Evolutionary conservation across 2,888 invertebrate species (phyloP).

Genomic region (Phalangium opilio): DNA sequence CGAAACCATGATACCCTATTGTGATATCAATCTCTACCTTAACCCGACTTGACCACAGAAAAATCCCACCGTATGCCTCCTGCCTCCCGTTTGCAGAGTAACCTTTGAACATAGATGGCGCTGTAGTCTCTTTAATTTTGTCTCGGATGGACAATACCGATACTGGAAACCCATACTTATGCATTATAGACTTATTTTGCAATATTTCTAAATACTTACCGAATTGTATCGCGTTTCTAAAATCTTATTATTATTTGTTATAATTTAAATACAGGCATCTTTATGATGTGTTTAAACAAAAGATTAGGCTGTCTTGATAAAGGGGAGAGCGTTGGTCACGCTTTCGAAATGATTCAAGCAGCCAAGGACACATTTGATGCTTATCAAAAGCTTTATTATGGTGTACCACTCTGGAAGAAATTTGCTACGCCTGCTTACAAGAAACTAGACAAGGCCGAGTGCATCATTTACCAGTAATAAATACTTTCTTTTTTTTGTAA

Average conservation of each 20-base stretch:
- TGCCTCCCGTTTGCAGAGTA: too few relatives aligned
- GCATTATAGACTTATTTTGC: too few relatives aligned
- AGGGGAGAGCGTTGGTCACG: slow-evolving; percentile 18
- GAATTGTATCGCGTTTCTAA: too few relatives aligned
- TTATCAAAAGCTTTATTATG: slow-evolving; percentile 26
- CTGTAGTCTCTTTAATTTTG: neutral
- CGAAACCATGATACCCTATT: too few relatives aligned
- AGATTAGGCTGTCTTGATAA: slow-evolving; percentile 27
- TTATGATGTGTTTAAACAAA: slow-evolving; percentile 28
- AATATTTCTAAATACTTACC: too few relatives aligned
- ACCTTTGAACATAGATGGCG: too few relatives aligned
- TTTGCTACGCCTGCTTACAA: slow-evolving; percentile 20
- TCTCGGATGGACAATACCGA: neutral
- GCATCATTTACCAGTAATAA: slow-evolving; percentile 20
- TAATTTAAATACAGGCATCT: slow-evolving; percentile 23
- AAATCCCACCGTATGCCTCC: too few relatives aligned
- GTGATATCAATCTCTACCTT: too few relatives aligned
- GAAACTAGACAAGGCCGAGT: slow-evolving; percentile 21
- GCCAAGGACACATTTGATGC: slow-evolving; percentile 26
- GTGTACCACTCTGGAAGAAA: slow-evolving; percentile 26
- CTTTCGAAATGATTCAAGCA: slow-evolving; percentile 25
- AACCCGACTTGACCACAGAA: too few relatives aligned
- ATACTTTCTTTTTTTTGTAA: too few relatives aligned
- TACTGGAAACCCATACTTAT: too few relatives aligned
- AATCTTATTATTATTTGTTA: too few relatives aligned